These are phyloP conservation scores for Scelioninae gen. 1 DNA, from an alignment of 2,888 invertebrate genomes.

Conservation along the genomic window DNA sequence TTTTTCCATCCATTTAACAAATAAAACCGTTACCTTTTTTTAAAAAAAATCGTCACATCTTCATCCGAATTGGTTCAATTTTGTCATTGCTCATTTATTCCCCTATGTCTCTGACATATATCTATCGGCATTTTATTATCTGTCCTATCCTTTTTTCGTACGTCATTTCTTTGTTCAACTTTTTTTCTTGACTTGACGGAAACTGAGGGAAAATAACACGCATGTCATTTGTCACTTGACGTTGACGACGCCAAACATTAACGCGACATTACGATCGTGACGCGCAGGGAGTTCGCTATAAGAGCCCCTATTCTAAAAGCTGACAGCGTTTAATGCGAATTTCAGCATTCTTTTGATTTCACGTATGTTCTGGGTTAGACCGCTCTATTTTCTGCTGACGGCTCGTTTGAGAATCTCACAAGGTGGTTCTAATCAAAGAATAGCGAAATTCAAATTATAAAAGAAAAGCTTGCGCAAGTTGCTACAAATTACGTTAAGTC, in stretches of 20 bases:
- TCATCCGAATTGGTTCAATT: background rate
- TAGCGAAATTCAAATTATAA: slow-evolving; percentile 16
- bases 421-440: slow-evolving; percentile 48
- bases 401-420: slow-evolving; percentile 34
- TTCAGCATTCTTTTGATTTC: slow-evolving; percentile 60
- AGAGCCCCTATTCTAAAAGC: slow-evolving; percentile 54
- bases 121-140: slow-evolving; percentile 12
- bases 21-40: too few species aligned
- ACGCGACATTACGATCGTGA: slow-evolving; percentile 37
- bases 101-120: slow-evolving; percentile 2
- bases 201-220: slow-evolving; percentile 69
- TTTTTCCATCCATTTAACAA: too few species aligned
- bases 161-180: slow-evolving; percentile 35
- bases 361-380: slow-evolving; percentile 34
- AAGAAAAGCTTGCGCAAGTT: slow-evolving; percentile 4
- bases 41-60: too few species aligned
- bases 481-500: slow-evolving; percentile 19
- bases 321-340: slow-evolving; percentile 61
- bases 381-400: slow-evolving; percentile 48
- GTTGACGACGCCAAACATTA: slow-evolving; percentile 69
- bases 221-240: slow-evolving; percentile 77
- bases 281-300: slow-evolving; percentile 1
- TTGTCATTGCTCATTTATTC: slow-evolving; percentile 8
- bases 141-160: slow-evolving; percentile 10
- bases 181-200: slow-evolving; percentile 32